Evolutionary conservation across 1,140 invertebrate genomes (phyloP).

Genomic region (Microvelia longipes): DNA sequence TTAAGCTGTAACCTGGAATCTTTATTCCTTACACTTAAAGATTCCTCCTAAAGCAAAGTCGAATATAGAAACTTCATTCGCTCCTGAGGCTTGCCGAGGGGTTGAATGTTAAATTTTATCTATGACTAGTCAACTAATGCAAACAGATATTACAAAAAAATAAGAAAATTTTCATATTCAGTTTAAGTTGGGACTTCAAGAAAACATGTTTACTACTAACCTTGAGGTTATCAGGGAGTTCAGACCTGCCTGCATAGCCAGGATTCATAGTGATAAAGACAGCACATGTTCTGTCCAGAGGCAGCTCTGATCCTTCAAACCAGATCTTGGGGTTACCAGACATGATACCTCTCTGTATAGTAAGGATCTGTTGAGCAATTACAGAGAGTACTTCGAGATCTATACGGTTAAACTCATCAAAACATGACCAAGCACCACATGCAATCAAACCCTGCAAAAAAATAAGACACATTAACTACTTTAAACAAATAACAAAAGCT

Average conservation of each 20-base stretch:
- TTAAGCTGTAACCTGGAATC: too few relatives aligned
- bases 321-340: constrained; percentile 52
- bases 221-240: constrained; percentile 89
- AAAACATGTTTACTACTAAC: too few relatives aligned
- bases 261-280: constrained; percentile 96
- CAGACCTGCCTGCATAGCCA: constrained; percentile 77
- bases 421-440: constrained; percentile 92
- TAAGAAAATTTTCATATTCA: too few relatives aligned
- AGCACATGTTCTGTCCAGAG: constrained; percentile 76
- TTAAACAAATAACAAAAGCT: too few relatives aligned
- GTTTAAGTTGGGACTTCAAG: too few relatives aligned
- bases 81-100: too few relatives aligned
- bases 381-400: constrained; percentile 80
- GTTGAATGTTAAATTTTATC: too few relatives aligned
- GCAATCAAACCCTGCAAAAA: constrained; percentile 63
- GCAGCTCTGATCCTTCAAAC: constrained; percentile 80
- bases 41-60: too few relatives aligned
- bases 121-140: too few relatives aligned
- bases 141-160: too few relatives aligned
- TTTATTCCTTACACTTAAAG: too few relatives aligned
- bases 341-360: constrained; percentile 61
- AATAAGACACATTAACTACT: background rate
- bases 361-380: constrained; percentile 70
- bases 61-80: too few relatives aligned
- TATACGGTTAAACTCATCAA: constrained; percentile 87